A percentile compares a stretch with the other conserved stretches of the same genome.
Conservation (phyloP, 2,113 vertebrate species). For the Calyptomena viridis region DNA sequence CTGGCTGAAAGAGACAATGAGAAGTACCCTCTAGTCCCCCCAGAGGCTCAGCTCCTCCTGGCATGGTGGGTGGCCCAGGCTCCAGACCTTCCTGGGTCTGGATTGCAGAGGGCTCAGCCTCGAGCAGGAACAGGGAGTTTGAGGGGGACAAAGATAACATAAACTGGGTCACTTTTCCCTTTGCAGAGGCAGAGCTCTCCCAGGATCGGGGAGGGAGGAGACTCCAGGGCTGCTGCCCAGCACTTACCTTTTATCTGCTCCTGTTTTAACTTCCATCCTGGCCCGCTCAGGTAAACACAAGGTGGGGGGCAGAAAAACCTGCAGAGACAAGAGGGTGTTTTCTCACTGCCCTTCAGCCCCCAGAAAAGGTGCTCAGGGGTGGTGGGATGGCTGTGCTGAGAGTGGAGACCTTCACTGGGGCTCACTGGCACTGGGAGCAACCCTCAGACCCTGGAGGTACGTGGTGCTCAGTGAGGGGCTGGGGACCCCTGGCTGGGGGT, state of each 20-base stretch:
- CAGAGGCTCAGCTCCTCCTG: background rate
- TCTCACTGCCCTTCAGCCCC: background rate
- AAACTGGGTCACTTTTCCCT: background rate
- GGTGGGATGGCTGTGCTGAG: background rate
- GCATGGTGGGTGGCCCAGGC: accelerated
- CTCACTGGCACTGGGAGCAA: accelerated
- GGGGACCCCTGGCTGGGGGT: background rate
- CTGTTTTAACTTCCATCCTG: constrained; percentile 86
- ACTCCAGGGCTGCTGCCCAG: background rate
- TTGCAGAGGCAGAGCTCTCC: background rate
- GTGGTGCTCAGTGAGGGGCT: accelerated
- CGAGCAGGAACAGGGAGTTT: background rate
- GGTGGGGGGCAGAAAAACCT: constrained; percentile 98
- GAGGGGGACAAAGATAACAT: background rate
- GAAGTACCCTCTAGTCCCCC: background rate
- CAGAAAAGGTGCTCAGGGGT: accelerated
- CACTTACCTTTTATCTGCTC: constrained; percentile 82
- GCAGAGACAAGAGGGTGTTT: background rate
- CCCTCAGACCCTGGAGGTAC: accelerated
- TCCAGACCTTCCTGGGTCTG: background rate
- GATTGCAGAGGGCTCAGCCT: background rate
- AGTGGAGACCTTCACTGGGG: background rate
- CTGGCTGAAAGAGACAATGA: constrained; percentile 60
- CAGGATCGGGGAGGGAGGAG: background rate
- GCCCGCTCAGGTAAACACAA: constrained; percentile 88